These are phyloP conservation scores for Drepana arcuata DNA, from an alignment of 1,140 invertebrate species.

Conservation along the genomic window DNA sequence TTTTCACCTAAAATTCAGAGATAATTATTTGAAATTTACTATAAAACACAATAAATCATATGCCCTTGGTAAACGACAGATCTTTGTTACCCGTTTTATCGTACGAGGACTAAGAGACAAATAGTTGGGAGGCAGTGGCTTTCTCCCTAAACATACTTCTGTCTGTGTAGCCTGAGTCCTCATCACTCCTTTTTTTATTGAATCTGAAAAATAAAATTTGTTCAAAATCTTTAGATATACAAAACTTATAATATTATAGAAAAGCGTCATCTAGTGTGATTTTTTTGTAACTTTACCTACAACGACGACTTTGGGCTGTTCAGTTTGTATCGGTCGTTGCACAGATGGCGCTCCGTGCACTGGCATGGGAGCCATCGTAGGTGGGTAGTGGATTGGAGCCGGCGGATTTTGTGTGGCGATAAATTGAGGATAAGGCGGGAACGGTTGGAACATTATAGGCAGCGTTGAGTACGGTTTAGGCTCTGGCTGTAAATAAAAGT, in stretches of 20 bases:
- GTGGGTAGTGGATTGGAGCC: conserved; percentile 51
- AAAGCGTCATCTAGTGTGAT: too few relatives aligned
- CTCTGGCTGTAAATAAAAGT: conserved; percentile 54
- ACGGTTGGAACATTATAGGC: conserved; percentile 57
- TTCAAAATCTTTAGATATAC: too few relatives aligned
- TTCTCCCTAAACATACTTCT: conserved; percentile 79
- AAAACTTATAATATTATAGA: too few relatives aligned
- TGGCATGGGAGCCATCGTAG: conserved; percentile 27
- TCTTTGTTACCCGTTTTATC: conserved; percentile 75
- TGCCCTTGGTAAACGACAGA: too few relatives aligned
- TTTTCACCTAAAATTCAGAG: conserved; percentile 76
- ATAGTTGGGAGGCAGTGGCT: conserved; percentile 79
- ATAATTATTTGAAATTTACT: conserved; percentile 9
- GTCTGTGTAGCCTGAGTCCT: conserved; percentile 95
- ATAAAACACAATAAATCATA: too few relatives aligned
- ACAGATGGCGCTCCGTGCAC: conserved; percentile 21
- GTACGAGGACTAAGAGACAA: conserved; percentile 84
- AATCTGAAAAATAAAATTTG: too few relatives aligned
- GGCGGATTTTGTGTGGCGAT: conserved; percentile 33
- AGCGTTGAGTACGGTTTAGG: conserved; percentile 50
- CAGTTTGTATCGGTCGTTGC: conserved; percentile 31
- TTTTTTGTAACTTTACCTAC: too few relatives aligned
- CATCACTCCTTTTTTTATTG: conserved; percentile 88
- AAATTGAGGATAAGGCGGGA: conserved; percentile 49
- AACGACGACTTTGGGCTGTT: conserved; percentile 54